Evolutionary conservation across 2,113 vertebrate genomes (phyloP), one percentile per base, ranked within the genome.

Genomic region (western clawed frog (Xenopus tropicalis)): DNA sequence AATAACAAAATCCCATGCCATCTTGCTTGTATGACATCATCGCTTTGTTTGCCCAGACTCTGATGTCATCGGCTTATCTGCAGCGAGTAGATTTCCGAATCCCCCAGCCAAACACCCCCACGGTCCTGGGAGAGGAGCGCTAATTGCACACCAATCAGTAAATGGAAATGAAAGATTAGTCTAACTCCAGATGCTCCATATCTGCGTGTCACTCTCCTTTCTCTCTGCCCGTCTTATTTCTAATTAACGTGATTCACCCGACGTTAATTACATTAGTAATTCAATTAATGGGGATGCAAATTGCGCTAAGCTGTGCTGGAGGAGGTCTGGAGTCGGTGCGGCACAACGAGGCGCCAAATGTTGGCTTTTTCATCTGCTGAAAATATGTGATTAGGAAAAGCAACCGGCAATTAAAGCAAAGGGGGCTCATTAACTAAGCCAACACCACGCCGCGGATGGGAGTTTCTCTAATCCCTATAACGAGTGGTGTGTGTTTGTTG

Each of bases 231-330:
- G 3, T 86, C 82, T 82, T 82, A 19, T 64, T 83, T 85, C 83
- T 85, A 90, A 86, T 79, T 85, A 84, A 78, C 84, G 68, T 79
- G 48, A 85, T 81, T 84, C 81, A 83, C 13, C 79, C 54, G 81
- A 82, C 88, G 88, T 85, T 81, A 88, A 90, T 86, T 85, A 78
- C 79, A 88, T 84, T 85, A 87, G 74, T 83, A 85, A 83, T 85
- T 86, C 83, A 81, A 85, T 88, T 87, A 87, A 87, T 85, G 82
- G 86, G 84, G 79, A 85, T 70, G 85, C 2, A 79, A 61, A 79
- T 84, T 85, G 76, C 61, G 70, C 81, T 84, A 80, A 69, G 57
- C 66, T 54, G 57, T 59, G 57, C 58, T 63, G 59, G 57, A 76
- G 73, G 51, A 69, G 58, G 46, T 76, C 59, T 56, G 24, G 22